Percentiles rank a stretch among this genome's conserved stretches.
These are phyloP conservation scores for Sakesphorus luctuosus DNA, from an alignment of 2,113 vertebrate species.

Conservation along the genomic window DNA sequence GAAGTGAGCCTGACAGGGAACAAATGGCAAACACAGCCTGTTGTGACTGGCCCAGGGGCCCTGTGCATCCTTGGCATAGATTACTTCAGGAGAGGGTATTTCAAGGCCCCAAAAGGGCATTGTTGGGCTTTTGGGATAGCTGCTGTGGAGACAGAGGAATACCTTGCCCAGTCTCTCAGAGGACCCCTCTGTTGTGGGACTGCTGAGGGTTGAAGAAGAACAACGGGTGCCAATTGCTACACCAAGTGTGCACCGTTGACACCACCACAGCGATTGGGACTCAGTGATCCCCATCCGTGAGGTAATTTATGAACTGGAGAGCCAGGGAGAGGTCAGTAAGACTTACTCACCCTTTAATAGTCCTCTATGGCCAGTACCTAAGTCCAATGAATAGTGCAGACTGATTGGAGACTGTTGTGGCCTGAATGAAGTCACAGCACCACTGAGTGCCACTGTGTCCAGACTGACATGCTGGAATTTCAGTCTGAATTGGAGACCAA, in stretches of 20 bases:
- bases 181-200: not conserved
- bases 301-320: not conserved
- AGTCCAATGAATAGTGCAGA: not conserved
- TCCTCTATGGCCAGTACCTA: too few relatives aligned
- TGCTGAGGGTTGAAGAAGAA: not conserved
- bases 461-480: not conserved
- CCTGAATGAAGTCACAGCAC: not conserved
- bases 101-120: not conserved
- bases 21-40: too few relatives aligned
- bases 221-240: not conserved
- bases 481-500: not conserved
- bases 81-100: too few relatives aligned
- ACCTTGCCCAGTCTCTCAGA: not conserved
- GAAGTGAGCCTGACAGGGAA: too few relatives aligned
- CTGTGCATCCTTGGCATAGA: too few relatives aligned
- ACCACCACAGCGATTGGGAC: not conserved
- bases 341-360: not conserved
- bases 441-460: not conserved
- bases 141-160: not conserved
- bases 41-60: too few relatives aligned
- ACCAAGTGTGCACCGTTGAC: not conserved
- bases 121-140: not conserved
- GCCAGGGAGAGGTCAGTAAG: not conserved
- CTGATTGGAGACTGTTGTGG: not conserved
- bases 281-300: not conserved